Conservation (phyloP, 1,140 invertebrate genomes). For the Solenopsis invicta region DNA sequence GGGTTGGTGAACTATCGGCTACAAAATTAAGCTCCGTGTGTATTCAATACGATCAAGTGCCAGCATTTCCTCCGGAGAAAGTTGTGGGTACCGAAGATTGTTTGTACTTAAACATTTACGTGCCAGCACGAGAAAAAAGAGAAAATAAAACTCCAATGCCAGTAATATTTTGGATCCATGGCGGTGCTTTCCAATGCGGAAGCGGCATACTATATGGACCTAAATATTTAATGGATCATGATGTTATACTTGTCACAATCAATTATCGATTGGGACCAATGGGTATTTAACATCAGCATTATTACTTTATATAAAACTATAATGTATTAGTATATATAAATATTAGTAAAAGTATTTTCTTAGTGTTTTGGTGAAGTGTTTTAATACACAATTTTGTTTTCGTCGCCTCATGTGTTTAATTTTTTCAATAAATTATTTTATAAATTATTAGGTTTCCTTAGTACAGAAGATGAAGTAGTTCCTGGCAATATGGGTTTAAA, state of each 20-base stretch:
- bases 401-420: not conserved
- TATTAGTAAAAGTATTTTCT: slow-evolving; percentile 10
- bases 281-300: slow-evolving; percentile 79
- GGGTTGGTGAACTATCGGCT: slow-evolving; percentile 84
- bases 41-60: slow-evolving; percentile 80
- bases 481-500: slow-evolving; percentile 89
- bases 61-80: not conserved
- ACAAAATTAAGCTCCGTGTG: slow-evolving; percentile 82
- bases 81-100: slow-evolving; percentile 87
- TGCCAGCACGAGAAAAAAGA: slow-evolving; percentile 80
- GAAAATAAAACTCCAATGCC: slow-evolving; percentile 69
- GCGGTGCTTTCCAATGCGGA: slow-evolving; percentile 84
- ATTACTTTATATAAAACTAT: too few relatives aligned
- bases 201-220: slow-evolving; percentile 84
- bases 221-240: slow-evolving; percentile 89
- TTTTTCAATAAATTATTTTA: not conserved
- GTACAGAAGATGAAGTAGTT: slow-evolving; percentile 87
- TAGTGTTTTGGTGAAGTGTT: not conserved
- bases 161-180: slow-evolving; percentile 84
- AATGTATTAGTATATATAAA: too few relatives aligned
- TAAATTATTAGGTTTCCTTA: slow-evolving; percentile 86
- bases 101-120: slow-evolving; percentile 89
- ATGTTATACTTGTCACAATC: slow-evolving; percentile 89
- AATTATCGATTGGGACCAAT: slow-evolving; percentile 89
- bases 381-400: not conserved